Base-by-base conservation (phyloP, 2,113 vertebrate species). In the Eublepharis macularius region DNA sequence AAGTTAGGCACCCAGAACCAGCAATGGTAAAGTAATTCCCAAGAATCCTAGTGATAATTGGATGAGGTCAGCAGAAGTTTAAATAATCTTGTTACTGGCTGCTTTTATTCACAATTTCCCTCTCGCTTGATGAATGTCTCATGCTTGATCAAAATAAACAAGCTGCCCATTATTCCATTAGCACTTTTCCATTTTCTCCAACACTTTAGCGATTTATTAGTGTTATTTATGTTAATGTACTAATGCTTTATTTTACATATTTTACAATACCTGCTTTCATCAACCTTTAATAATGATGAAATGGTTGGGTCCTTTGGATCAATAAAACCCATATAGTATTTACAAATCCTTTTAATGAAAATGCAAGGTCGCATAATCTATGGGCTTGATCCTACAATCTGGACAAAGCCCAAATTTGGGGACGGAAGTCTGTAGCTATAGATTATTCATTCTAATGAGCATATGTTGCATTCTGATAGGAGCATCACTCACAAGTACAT, bases 181-280 rank as follows among this genome's bases (percentile, higher is more conserved):
- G 86, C 83, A 87, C 43, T 90, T 93, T 94, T 89, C 87, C 87
- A 85, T 93, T 94, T 93, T 90, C 92, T 93, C 89, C 87, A 88
- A 93, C 94, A 87, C 82, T 76, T n/a, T 88, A 92, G 90, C 70
- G 89, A 94, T 94, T 95, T 95, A 95, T 95, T 94, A 93, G 80
- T 51, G 90, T 87, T 90, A 94, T 93, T 94, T 95, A 94, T 92
- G 87, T 92, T 94, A 95, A 94, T 90, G 65, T 91, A 86, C 85
- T 83, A 75, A 51, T 91, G 83, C 82, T 86, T 91, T 93, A 89
- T 94, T 95, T 95, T 95, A 92, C 17, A 81, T 13, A 94, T 91
- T 93, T 93, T 95, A 90, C 77, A 94, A 84, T 91, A 86, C 90
- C 87, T 84, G 93, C 79, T 93, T 94, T 86, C 81, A 41, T 89